These are phyloP conservation scores for Catharus fuscescens DNA, from an alignment of 2,113 vertebrate species.

Conservation along the genomic window DNA sequence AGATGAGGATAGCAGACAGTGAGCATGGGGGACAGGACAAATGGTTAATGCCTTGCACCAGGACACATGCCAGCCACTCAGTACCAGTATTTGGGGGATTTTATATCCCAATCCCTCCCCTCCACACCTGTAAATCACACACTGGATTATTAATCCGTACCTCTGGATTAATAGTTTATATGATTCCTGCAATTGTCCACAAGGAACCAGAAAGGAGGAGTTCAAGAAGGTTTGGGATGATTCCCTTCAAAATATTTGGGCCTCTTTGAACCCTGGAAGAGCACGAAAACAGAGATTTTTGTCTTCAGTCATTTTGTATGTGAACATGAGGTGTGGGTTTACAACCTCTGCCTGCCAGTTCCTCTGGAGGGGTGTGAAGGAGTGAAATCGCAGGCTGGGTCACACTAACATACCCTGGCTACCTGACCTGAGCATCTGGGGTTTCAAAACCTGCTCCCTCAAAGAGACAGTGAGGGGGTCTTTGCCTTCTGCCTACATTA, in stretches of 20 bases:
- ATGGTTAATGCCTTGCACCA: not conserved
- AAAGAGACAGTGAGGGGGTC: not conserved
- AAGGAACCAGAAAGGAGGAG: not conserved
- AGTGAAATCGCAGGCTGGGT: not conserved
- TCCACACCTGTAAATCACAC: not conserved
- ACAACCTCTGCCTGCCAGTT: not conserved
- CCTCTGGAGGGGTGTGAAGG: not conserved
- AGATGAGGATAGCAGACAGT: not conserved
- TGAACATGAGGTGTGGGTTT: not conserved
- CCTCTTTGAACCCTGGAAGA: not conserved
- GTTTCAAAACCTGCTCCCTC: not conserved
- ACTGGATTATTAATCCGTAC: not conserved
- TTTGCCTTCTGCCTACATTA: not conserved
- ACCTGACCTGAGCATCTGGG: not conserved
- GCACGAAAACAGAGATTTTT: not conserved
- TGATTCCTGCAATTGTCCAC: not conserved
- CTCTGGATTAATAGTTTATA: not conserved
- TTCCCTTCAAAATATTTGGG: not conserved
- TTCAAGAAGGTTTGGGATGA: not conserved
- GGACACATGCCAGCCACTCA: not conserved
- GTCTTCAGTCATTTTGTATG: not conserved
- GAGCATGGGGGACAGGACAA: not conserved
- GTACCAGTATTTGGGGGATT: not conserved
- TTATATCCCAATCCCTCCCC: not conserved
- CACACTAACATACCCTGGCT: accelerated